These are phyloP conservation scores for Eudasyphora cyanicolor DNA, from an alignment of 2,888 invertebrate genomes.

Conservation along the genomic window DNA sequence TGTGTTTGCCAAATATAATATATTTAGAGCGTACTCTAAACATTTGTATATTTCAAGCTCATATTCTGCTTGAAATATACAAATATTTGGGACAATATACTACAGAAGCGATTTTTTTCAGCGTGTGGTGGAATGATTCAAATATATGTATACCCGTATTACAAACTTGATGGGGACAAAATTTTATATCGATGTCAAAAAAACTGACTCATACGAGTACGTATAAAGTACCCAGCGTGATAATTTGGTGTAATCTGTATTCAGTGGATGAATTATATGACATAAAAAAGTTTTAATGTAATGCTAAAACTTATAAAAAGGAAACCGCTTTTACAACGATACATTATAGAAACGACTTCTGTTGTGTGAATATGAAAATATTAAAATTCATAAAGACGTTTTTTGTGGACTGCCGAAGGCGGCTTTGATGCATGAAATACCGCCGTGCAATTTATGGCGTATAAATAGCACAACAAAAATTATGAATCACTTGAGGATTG, in stretches of 20 bases:
- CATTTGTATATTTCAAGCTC: too few relatives aligned
- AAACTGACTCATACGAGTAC: too few relatives aligned
- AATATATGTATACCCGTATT: too few relatives aligned
- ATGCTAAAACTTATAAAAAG: constrained; percentile 53
- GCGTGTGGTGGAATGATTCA: too few relatives aligned
- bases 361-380: constrained; percentile 31
- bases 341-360: constrained; percentile 24
- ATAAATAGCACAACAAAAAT: not conserved
- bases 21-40: too few relatives aligned
- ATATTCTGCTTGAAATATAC: too few relatives aligned
- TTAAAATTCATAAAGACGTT: not conserved
- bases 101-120: too few relatives aligned
- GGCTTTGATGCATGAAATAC: not conserved
- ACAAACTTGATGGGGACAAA: too few relatives aligned
- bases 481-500: not conserved
- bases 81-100: too few relatives aligned
- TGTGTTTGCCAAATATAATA: too few relatives aligned
- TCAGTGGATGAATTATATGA: not conserved
- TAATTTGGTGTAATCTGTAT: not conserved
- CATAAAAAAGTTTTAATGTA: constrained; percentile 57
- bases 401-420: not conserved
- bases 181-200: too few relatives aligned
- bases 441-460: not conserved
- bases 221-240: too few relatives aligned
- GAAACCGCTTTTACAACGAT: constrained; percentile 52